phyloP scores from a whole-genome alignment of 2,113 vertebrate genomes.

The Brienomyrus brachyistius region DNA sequence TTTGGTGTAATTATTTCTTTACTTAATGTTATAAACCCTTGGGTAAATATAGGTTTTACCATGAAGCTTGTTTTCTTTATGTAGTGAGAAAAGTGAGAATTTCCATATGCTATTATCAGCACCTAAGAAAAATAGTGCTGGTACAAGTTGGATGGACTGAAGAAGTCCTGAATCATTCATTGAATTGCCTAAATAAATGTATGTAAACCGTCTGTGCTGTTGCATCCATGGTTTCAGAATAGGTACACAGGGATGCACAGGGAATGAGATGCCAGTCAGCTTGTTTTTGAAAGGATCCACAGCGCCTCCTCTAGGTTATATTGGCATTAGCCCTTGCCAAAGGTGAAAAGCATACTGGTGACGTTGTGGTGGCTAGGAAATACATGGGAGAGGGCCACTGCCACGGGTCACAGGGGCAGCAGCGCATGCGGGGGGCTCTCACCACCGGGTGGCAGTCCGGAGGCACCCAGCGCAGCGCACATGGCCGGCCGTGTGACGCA shows the following conservation, averaged over 20 bases:
- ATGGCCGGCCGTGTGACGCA: slow-evolving; percentile 60
- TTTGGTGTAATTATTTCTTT: neutral
- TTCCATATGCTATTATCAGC: neutral
- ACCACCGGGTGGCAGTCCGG: too few species aligned
- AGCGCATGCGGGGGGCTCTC: neutral
- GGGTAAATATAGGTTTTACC: neutral
- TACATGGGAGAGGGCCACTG: neutral
- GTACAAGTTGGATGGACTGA: neutral
- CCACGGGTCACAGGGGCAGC: neutral
- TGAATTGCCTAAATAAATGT: neutral
- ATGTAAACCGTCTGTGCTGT: neutral
- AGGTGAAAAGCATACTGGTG: slow-evolving; percentile 74
- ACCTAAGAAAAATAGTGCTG: neutral
- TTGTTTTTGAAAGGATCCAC: slow-evolving; percentile 65
- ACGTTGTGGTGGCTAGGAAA: slow-evolving; percentile 83
- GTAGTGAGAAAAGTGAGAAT: neutral
- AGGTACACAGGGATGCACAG: neutral
- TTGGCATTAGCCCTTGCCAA: slow-evolving; percentile 75
- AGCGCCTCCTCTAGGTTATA: slow-evolving; percentile 72
- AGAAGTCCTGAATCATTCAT: neutral
- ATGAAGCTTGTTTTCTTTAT: neutral
- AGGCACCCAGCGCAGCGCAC: neutral
- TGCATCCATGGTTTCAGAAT: neutral
- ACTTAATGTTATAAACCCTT: neutral
- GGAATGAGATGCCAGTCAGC: neutral